phyloP scores from a whole-genome alignment of 2,113 vertebrate species.

The human (Homo sapiens) region DNA sequence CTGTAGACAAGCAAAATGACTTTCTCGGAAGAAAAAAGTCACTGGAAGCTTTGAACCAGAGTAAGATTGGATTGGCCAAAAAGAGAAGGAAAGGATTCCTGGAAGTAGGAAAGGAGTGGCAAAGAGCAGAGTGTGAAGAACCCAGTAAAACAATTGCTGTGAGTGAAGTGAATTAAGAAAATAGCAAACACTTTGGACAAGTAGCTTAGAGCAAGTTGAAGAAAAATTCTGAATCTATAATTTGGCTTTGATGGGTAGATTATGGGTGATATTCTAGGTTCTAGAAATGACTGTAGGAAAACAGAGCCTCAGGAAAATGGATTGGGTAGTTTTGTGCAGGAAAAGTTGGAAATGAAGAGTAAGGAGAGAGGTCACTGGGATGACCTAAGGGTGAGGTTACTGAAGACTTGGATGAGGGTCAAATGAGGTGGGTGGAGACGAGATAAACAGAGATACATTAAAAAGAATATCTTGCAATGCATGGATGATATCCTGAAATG shows the following conservation, averaged over 20 bases:
- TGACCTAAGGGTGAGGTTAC: neutral
- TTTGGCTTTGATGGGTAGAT: neutral
- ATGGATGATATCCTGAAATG: neutral
- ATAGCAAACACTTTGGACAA: neutral
- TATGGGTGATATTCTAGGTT: neutral
- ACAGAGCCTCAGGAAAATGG: neutral
- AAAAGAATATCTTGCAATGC: neutral
- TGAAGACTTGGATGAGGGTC: neutral
- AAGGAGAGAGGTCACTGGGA: neutral
- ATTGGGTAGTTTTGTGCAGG: neutral
- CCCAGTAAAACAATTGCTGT: neutral
- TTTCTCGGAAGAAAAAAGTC: neutral
- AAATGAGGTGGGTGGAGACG: accelerated
- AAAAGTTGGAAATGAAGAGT: neutral
- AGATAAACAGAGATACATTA: neutral
- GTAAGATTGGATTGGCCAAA: neutral
- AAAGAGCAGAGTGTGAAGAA: neutral
- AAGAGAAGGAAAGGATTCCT: neutral
- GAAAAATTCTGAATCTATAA: neutral
- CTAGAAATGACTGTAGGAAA: neutral
- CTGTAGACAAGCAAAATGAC: neutral
- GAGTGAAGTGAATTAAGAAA: neutral
- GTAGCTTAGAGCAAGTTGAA: neutral
- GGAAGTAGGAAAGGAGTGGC: neutral
- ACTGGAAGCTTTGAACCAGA: neutral